A percentile compares a stretch with the other conserved stretches of the same genome.
phyloP scores from a whole-genome alignment of 2,113 vertebrate genomes.

The Rhodinocichla rosea region DNA sequence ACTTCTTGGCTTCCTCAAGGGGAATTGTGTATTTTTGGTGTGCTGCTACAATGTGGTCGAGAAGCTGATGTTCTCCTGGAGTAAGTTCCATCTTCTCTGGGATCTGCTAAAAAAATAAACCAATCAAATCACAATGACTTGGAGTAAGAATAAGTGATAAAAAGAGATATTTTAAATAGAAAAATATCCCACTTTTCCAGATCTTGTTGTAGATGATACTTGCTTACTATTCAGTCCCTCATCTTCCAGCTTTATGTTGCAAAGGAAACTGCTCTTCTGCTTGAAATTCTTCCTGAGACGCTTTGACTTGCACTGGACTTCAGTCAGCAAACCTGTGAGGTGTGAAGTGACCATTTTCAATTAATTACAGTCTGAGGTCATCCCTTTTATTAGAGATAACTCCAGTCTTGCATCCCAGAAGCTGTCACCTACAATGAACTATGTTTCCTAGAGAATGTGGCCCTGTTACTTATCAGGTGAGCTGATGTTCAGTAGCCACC shows the following conservation, averaged over 20 bases:
- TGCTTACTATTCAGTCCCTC: conserved; percentile 79
- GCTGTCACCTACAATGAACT: background rate
- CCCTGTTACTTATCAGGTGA: background rate
- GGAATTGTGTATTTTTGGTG: conserved; percentile 81
- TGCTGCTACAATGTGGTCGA: conserved; percentile 86
- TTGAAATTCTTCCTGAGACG: conserved; percentile 88
- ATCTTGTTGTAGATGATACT: conserved; percentile 84
- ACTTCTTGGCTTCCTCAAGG: conserved; percentile 73
- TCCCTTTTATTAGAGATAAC: background rate
- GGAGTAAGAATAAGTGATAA: background rate
- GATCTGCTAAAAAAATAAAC: conserved; percentile 18
- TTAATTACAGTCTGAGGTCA: background rate
- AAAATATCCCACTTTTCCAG: conserved; percentile 68
- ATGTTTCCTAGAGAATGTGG: background rate
- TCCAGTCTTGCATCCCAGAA: background rate
- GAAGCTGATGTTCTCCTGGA: conserved; percentile 81
- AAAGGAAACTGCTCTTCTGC: conserved; percentile 69
- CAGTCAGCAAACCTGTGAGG: conserved; percentile 85
- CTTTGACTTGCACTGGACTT: conserved; percentile 95
- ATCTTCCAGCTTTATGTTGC: conserved; percentile 74
- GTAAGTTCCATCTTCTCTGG: conserved; percentile 72
- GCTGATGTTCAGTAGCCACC: background rate
- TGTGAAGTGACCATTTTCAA: background rate
- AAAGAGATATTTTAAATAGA: background rate
- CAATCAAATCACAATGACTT: background rate